Percentiles rank a stretch among this genome's conserved stretches.
Conservation (phyloP, 1,140 invertebrate species). For the Adelges cooleyi region DNA sequence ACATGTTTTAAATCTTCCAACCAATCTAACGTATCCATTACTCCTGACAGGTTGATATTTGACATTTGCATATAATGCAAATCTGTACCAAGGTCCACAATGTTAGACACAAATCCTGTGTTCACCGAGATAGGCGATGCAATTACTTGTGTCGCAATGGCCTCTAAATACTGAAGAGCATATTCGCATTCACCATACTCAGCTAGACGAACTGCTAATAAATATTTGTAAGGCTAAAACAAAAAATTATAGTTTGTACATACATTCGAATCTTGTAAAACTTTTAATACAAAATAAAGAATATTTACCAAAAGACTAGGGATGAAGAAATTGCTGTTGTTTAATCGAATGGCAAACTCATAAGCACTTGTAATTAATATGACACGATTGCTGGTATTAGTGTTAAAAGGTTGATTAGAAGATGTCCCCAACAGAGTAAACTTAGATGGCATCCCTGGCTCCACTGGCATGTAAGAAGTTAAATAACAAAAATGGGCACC, state of each 20-base stretch:
- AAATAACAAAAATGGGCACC: conserved; percentile 91
- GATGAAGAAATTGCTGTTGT: conserved; percentile 59
- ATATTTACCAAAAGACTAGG: conserved; percentile 52
- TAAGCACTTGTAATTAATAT: conserved; percentile 91
- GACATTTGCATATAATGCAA: conserved; percentile 4
- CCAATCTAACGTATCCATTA: conserved; percentile 12
- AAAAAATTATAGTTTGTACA: neutral
- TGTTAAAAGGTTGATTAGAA: conserved; percentile 46
- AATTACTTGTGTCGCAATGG: conserved; percentile 43
- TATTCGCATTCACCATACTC: conserved; percentile 44
- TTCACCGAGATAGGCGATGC: conserved; percentile 37
- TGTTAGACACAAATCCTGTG: conserved; percentile 8
- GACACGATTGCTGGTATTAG: conserved; percentile 68
- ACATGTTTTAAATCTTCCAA: conserved; percentile 18
- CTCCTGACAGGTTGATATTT: conserved; percentile 2
- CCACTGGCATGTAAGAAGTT: conserved; percentile 68
- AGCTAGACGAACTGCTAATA: conserved; percentile 58
- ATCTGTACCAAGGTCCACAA: conserved; percentile 21
- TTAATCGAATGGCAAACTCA: conserved; percentile 78
- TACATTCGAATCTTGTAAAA: neutral
- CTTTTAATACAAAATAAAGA: conserved; percentile 20
- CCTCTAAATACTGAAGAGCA: conserved; percentile 70
- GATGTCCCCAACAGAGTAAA: conserved; percentile 70
- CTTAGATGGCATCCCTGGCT: conserved; percentile 48
- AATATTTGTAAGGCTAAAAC: conserved; percentile 56